Conservation (phyloP, 2,113 vertebrate species). For the Melanotaenia duboulayi region DNA sequence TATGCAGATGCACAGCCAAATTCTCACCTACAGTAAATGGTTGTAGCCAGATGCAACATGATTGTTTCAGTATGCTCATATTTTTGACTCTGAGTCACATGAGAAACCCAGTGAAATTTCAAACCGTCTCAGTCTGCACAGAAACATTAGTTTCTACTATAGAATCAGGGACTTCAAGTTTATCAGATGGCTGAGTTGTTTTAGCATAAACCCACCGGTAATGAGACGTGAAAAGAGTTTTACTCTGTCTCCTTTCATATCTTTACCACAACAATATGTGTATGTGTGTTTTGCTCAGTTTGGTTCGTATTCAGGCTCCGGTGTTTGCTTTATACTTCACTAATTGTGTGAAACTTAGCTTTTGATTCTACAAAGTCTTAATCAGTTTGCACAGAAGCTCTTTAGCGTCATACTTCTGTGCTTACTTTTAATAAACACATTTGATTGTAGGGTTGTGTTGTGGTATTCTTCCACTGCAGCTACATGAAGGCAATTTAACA, state of each 20-base stretch:
- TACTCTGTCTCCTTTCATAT: slow-evolving; percentile 68
- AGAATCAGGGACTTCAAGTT: slow-evolving; percentile 62
- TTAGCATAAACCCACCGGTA: slow-evolving; percentile 68
- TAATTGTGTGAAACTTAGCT: slow-evolving; percentile 31
- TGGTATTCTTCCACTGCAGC: slow-evolving; percentile 20
- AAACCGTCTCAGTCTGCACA: slow-evolving; percentile 8
- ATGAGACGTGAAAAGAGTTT: slow-evolving; percentile 66
- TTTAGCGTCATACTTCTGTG: slow-evolving; percentile 19
- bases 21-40: slow-evolving; percentile 63
- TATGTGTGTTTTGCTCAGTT: slow-evolving; percentile 13
- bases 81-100: slow-evolving; percentile 52
- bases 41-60: slow-evolving; percentile 59
- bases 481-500: slow-evolving; percentile 13
- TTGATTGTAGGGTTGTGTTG: slow-evolving; percentile 33
- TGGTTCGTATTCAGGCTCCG: slow-evolving; percentile 25
- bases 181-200: slow-evolving; percentile 76
- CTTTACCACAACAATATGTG: slow-evolving; percentile 30
- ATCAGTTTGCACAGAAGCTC: slow-evolving; percentile 28
- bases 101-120: slow-evolving; percentile 34
- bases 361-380: slow-evolving; percentile 50
- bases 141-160: slow-evolving; percentile 63
- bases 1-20: slow-evolving; percentile 67
- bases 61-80: slow-evolving; percentile 80
- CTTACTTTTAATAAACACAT: slow-evolving; percentile 43
- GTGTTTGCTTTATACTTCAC: slow-evolving; percentile 40